phyloP scores from a whole-genome alignment of 1,140 invertebrate species.

The Eriocheir sinensis region DNA sequence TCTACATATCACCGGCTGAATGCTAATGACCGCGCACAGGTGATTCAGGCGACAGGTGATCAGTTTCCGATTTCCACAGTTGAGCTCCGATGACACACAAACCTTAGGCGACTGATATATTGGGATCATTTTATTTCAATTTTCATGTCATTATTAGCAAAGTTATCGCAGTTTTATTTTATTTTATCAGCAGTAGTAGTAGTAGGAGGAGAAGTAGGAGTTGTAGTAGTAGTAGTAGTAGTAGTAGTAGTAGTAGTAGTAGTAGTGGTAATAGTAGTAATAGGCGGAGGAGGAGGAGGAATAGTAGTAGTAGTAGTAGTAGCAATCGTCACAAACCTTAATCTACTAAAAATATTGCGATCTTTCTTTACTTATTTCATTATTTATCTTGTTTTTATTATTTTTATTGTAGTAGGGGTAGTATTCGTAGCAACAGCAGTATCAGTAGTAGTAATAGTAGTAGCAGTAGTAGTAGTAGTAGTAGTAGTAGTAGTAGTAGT shows the following conservation, averaged over 20 bases:
- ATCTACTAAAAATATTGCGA: too few relatives aligned
- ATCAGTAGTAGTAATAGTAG: neutral
- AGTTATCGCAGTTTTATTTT: neutral
- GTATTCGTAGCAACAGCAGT: neutral
- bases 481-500: neutral
- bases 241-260: neutral
- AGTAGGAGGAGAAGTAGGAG: neutral
- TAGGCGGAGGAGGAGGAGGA: neutral
- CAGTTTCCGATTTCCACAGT: neutral
- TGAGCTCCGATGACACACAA: neutral
- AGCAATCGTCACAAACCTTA: neutral
- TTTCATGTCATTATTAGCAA: too few relatives aligned
- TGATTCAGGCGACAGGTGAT: conserved; percentile 23
- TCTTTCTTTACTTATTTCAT: too few relatives aligned
- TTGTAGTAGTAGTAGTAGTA: neutral
- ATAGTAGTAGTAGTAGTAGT: neutral
- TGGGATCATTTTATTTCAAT: neutral
- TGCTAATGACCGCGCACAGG: neutral
- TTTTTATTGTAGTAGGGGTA: too few relatives aligned
- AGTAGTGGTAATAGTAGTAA: neutral
- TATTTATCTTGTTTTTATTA: too few relatives aligned
- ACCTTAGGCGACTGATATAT: neutral
- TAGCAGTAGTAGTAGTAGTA: neutral
- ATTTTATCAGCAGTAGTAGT: neutral
- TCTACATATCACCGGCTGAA: neutral